These are phyloP conservation scores for Oncorhynchus tshawytscha DNA, from an alignment of 2,113 vertebrate genomes.

Conservation along the genomic window DNA sequence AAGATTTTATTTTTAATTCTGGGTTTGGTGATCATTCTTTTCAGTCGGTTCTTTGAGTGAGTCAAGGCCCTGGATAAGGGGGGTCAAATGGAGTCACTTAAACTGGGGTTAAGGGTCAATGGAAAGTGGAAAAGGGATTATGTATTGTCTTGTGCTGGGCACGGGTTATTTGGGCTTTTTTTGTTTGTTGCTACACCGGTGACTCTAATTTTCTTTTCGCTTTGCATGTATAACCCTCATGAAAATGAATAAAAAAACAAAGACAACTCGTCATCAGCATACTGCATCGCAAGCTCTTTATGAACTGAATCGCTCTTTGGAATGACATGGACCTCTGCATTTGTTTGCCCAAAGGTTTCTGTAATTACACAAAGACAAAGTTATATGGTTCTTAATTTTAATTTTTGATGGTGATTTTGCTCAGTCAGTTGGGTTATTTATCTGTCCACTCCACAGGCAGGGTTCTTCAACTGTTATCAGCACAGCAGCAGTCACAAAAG, in stretches of 20 bases:
- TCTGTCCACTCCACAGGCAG: background rate
- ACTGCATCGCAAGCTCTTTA: conserved; percentile 34
- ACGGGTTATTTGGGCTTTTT: conserved; percentile 30
- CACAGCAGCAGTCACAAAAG: conserved; percentile 10
- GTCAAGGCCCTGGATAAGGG: conserved; percentile 24
- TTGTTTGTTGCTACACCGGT: conserved; percentile 31
- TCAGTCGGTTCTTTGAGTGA: conserved; percentile 38
- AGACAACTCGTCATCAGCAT: background rate
- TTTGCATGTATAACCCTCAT: conserved; percentile 17
- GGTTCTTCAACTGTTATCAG: conserved; percentile 39
- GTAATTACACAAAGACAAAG: conserved; percentile 26
- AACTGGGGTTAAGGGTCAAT: conserved; percentile 4
- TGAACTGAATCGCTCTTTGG: conserved; percentile 27
- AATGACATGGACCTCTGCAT: conserved; percentile 26
- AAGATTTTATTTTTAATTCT: conserved; percentile 32
- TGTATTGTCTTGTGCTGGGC: conserved; percentile 14
- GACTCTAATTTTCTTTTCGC: background rate
- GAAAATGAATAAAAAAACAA: conserved; percentile 14
- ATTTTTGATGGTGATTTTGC: conserved; percentile 19
- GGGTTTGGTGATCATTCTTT: conserved; percentile 48
- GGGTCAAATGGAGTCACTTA: background rate
- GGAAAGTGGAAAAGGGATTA: conserved; percentile 12
- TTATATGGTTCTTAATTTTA: conserved; percentile 23
- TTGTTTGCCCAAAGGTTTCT: conserved; percentile 16
- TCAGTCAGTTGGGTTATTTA: conserved; percentile 11